Evolutionary conservation across 2,888 invertebrate genomes (phyloP), one percentile per base, ranked within the genome.

Genomic region (Diloba caeruleocephala): DNA sequence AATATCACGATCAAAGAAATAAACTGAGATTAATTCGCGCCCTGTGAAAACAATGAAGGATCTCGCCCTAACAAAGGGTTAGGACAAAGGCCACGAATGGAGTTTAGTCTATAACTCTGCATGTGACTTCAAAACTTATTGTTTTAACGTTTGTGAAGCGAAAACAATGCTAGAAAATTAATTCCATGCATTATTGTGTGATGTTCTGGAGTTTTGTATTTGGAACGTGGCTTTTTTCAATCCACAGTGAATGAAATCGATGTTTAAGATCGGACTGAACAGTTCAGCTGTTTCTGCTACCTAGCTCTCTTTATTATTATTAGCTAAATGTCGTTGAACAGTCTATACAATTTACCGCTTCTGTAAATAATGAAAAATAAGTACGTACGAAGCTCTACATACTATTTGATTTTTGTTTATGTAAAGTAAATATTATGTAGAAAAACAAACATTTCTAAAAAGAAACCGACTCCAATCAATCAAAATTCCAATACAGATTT

Each of bases 1-100:
- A 83, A 82, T 81, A 84, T 85, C 78, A 82, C 84, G 85, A 90
- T 90, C 91, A 90, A 92, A 92, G 90, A 89, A 89, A 86, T 89
- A 87, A 82, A 88, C 86, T 82, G 87, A 92, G 92, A 92, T 92
- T 92, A 93, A 92, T 93, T 91, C 84, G 80, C 87, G 85, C 87
- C 85, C 84, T 81, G 76, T 69, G 79, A 81, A 86, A 90, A 92
- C 91, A 92, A 92, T 87, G 79, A 78, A 75, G 74, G 74, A 70
- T 71, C 71, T 76, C 80, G 77, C 79, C 72, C 78, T 60, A 78
- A 85, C 81, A 88, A 88, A 87, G 88, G 90, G 87, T 83, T 81
- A 74, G 71, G 73, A 86, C 89, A 91, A 91, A 89, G 84, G 86
- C 55, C 60, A 67, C 38, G 53, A 80, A 77, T 73, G 61, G 79